These are phyloP conservation scores for Trichechus manatus DNA, from an alignment of 2,113 vertebrate species.

Conservation along the genomic window DNA sequence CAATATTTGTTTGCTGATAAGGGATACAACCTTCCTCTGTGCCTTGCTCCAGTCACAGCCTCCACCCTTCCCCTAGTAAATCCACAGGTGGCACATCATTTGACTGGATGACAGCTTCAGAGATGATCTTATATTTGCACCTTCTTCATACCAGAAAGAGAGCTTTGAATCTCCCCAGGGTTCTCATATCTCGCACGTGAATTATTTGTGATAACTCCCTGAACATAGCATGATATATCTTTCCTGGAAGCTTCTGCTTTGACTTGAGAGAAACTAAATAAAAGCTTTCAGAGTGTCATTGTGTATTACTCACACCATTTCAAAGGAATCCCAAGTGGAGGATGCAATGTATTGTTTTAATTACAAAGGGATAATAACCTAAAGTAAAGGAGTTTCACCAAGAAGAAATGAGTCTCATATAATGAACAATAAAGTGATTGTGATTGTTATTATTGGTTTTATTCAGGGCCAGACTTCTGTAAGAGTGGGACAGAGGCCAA, in stretches of 20 bases:
- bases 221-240: neutral
- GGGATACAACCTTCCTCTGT: neutral
- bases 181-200: neutral
- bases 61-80: neutral
- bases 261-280: constrained; percentile 68
- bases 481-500: neutral
- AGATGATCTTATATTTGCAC: constrained; percentile 35
- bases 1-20: neutral
- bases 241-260: constrained; percentile 66
- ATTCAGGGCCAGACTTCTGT: constrained; percentile 45
- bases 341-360: constrained; percentile 77
- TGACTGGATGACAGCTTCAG: neutral
- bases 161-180: neutral
- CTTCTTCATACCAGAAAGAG: constrained; percentile 33
- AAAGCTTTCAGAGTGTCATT: constrained; percentile 57
- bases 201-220: constrained; percentile 58
- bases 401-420: constrained; percentile 69
- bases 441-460: constrained; percentile 46
- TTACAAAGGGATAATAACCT: constrained; percentile 75
- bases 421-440: constrained; percentile 53
- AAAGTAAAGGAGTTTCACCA: constrained; percentile 62
- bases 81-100: neutral
- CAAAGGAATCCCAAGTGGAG: constrained; percentile 62
- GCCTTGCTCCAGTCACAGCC: neutral
- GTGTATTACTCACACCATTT: neutral